These are phyloP conservation scores for Vulpes lagopus DNA, from an alignment of 2,113 vertebrate species.

Conservation along the genomic window DNA sequence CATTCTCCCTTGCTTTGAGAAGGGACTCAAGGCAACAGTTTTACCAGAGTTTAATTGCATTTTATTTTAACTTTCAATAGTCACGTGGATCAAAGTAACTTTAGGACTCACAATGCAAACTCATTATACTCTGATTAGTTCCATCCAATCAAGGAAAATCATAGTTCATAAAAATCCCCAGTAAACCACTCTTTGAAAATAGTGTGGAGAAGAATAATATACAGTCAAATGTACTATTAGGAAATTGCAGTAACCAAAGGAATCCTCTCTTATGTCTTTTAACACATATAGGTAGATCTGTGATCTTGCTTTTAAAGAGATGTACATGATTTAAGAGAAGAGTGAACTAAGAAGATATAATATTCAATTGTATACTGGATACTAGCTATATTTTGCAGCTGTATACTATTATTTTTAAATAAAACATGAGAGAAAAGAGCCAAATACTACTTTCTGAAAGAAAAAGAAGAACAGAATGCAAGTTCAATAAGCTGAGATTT, in stretches of 20 bases:
- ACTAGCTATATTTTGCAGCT: constrained; percentile 40
- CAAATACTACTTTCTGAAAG: constrained; percentile 53
- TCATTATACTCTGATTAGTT: background rate
- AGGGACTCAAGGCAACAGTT: constrained; percentile 36
- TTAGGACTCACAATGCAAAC: background rate
- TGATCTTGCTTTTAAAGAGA: constrained; percentile 42
- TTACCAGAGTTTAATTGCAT: background rate
- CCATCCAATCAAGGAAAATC: background rate
- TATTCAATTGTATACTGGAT: background rate
- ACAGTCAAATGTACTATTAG: background rate
- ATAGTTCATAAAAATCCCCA: background rate
- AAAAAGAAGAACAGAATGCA: constrained; percentile 40
- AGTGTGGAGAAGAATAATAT: background rate
- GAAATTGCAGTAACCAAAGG: background rate
- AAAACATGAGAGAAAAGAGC: constrained; percentile 53
- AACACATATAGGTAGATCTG: background rate
- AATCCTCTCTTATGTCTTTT: background rate
- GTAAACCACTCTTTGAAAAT: background rate
- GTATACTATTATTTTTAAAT: constrained; percentile 68
- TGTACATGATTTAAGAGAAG: constrained; percentile 18
- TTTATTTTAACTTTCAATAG: constrained; percentile 19
- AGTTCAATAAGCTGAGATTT: constrained; percentile 63
- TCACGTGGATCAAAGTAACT: background rate
- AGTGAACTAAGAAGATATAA: background rate
- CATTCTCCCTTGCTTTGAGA: constrained; percentile 46